Conservation (phyloP, 2,797 vertebrate genomes). For the Coccyzus lansbergi region DNA sequence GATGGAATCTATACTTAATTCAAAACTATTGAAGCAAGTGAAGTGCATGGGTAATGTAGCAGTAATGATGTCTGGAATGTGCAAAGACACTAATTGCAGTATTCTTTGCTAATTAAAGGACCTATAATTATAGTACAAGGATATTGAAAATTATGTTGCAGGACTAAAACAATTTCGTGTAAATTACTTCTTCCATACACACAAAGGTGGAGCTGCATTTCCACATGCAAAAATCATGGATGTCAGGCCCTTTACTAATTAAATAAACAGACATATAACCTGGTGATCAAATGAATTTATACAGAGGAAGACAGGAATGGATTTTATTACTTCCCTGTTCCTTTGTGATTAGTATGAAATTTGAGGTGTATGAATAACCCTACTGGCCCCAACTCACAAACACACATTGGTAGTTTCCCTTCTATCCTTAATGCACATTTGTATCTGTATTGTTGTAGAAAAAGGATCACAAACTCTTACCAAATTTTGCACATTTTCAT, state of each 20-base stretch:
- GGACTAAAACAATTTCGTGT: not conserved
- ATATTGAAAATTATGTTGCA: conserved; percentile 15
- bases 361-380: not conserved
- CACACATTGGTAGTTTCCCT: not conserved
- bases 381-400: accelerated
- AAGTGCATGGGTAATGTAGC: conserved; percentile 50
- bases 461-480: not conserved
- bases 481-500: not conserved
- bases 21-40: conserved; percentile 21
- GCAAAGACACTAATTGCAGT: conserved; percentile 49
- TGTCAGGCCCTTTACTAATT: not conserved
- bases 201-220: not conserved
- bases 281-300: not conserved
- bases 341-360: not conserved
- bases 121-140: conserved; percentile 41
- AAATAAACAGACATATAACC: not conserved
- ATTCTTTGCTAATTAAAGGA: conserved; percentile 72
- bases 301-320: not conserved
- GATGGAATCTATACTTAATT: conserved; percentile 67
- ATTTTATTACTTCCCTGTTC: not conserved
- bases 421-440: not conserved
- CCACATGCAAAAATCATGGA: not conserved
- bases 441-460: not conserved
- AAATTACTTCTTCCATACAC: not conserved
- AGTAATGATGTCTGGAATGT: conserved; percentile 35